Base-by-base conservation (phyloP, 2,113 vertebrate genomes). In the Oriolus oriolus region DNA sequence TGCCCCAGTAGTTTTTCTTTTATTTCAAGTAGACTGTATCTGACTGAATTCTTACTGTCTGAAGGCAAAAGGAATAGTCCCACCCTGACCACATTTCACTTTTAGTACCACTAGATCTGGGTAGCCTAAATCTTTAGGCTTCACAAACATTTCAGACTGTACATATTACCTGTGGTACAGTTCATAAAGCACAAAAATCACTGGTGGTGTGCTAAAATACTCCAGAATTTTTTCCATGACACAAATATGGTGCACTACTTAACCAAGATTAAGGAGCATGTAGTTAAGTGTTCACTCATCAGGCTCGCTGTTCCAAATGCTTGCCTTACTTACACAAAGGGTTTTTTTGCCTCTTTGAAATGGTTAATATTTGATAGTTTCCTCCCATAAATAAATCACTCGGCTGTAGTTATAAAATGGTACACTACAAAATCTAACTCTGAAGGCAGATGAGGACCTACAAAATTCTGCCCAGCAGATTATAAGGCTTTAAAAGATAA, bases 71-170 rank as follows among this genome's bases (percentile, higher is more conserved):
- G 61, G 37, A 95, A 94, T 69, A 69, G 84, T 91, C 81, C 56
- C 44, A 0, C 23, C 47, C 73, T 82, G 91, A 71, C 69, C 87
- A 95, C 96, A 95, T 96, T 96, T 97, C 93, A 96, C 87, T 94
- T 97, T 95, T 92, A 97, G 86, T 84, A 78, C 64, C 68, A 47
- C 80, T 81, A 81, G 86, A 92, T 89, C 73, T 57, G 79, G 84
- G 94, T 87, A 95, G 87, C 52, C 91, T 95, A 95, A 95, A 96
- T 94, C 94, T 96, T 89, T 75, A 89, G 54, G 89, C 77, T 96
- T 94, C 89, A 81, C 87, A 95, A 96, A 95, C 77, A 87, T 91
- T 95, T 95, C 91, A 91, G 73, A 66, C 66, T 81, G 91, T 64
- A 95, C 94, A 50, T 93, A 95, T 91, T 95, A 92, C 89, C 84